These are phyloP conservation scores for Macrocentrus cingulum DNA, from an alignment of 1,140 invertebrate species.

Conservation along the genomic window DNA sequence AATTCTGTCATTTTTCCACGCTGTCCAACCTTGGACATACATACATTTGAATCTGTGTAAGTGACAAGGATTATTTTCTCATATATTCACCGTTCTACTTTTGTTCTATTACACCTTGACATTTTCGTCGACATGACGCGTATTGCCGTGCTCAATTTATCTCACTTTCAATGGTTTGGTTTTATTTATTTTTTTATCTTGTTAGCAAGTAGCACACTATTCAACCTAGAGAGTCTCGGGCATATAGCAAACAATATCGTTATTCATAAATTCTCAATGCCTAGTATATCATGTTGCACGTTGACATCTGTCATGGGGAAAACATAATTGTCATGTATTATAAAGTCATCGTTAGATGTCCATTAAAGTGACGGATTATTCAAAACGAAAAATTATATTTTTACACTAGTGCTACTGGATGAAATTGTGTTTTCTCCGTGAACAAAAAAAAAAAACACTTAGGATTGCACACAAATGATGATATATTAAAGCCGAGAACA, in stretches of 20 bases:
- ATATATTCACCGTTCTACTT: conserved; percentile 44
- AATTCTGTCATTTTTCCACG: conserved; percentile 56
- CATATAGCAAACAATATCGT: not conserved
- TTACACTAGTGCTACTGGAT: too few relatives aligned
- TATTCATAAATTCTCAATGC: not conserved
- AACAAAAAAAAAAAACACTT: conserved; percentile 28
- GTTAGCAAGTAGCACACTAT: too few relatives aligned
- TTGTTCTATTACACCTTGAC: conserved; percentile 16
- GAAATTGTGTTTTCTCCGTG: conserved; percentile 47
- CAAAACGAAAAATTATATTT: too few relatives aligned
- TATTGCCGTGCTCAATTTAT: conserved; percentile 1
- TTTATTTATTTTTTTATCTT: not conserved
- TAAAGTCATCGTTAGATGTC: not conserved
- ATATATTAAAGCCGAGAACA: not conserved
- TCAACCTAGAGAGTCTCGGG: too few relatives aligned
- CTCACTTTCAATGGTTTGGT: too few relatives aligned
- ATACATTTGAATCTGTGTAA: conserved; percentile 57
- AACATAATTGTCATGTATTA: conserved; percentile 8
- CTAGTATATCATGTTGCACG: not conserved
- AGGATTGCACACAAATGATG: not conserved
- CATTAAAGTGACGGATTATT: not conserved
- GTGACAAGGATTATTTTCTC: conserved; percentile 58
- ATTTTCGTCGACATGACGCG: not conserved
- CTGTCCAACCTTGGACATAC: conserved; percentile 56
- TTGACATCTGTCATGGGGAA: conserved; percentile 15